These are phyloP conservation scores for Leptinotarsa lineolata DNA, from an alignment of 1,140 invertebrate genomes.

Conservation along the genomic window DNA sequence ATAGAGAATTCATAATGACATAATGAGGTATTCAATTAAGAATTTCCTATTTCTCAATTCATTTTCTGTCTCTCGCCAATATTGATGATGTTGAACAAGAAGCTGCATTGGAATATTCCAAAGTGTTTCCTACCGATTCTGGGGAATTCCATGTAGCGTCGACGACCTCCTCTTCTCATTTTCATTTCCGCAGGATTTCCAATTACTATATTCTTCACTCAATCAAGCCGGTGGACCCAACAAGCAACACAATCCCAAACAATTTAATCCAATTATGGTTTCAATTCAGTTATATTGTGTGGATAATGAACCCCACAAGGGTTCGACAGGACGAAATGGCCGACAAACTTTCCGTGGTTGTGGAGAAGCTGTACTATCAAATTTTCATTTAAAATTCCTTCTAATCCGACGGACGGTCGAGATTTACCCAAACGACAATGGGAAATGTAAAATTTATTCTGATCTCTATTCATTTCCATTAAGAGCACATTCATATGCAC, in stretches of 20 bases:
- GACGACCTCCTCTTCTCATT: too few species aligned
- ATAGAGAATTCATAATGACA: too few species aligned
- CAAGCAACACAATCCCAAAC: conserved; percentile 16
- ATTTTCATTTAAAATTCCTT: conserved; percentile 21
- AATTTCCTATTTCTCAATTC: too few species aligned
- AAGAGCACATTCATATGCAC: conserved; percentile 25
- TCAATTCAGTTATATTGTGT: conserved; percentile 22
- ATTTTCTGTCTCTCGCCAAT: too few species aligned
- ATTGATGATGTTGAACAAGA: too few species aligned
- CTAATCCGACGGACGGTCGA: neutral
- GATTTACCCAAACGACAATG: conserved; percentile 6
- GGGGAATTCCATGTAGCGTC: too few species aligned
- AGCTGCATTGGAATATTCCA: too few species aligned
- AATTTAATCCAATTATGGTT: conserved; percentile 21
- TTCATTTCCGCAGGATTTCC: too few species aligned
- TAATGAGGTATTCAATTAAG: too few species aligned
- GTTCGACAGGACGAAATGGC: conserved; percentile 13
- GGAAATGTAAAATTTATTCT: conserved; percentile 27
- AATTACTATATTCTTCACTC: neutral
- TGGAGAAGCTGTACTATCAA: conserved; percentile 13
- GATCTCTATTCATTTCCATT: conserved; percentile 27
- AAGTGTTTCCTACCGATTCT: too few species aligned
- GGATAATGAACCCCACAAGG: conserved; percentile 22
- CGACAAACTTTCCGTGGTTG: conserved; percentile 18
- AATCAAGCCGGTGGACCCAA: neutral